A percentile compares a stretch with the other conserved stretches of the same genome.
Conservation (phyloP, 1,140 invertebrate genomes). For the Aphis gossypii region DNA sequence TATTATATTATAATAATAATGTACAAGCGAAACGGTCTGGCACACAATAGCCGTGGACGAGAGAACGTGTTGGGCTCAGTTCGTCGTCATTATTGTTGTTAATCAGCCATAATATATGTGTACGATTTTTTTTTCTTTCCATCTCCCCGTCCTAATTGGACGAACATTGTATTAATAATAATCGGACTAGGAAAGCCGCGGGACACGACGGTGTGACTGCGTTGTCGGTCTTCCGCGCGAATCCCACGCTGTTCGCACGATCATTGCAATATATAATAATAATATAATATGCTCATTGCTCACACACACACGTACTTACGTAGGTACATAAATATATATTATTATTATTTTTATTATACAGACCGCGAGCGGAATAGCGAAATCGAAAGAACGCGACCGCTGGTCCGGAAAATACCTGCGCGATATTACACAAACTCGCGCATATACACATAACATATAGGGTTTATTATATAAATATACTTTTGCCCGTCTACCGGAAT, state of each 20-base stretch:
- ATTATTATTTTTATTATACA: neutral
- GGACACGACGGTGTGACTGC: neutral
- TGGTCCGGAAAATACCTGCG: slow-evolving; percentile 22
- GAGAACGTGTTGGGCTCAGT: neutral
- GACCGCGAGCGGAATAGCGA: neutral
- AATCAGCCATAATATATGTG: slow-evolving; percentile 50
- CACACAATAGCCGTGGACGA: neutral
- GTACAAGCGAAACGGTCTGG: neutral
- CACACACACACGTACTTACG: neutral
- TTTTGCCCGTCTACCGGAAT: neutral
- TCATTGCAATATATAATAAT: neutral
- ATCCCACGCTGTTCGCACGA: slow-evolving; percentile 47
- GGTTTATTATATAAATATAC: neutral
- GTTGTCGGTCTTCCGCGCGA: slow-evolving; percentile 10
- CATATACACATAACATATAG: neutral
- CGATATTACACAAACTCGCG: neutral
- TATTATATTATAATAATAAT: slow-evolving; percentile 6
- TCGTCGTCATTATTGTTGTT: slow-evolving; percentile 36
- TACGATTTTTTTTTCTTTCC: neutral
- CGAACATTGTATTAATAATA: slow-evolving; percentile 35
- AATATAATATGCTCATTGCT: neutral
- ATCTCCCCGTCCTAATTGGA: slow-evolving; percentile 42
- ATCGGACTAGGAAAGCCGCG: slow-evolving; percentile 41
- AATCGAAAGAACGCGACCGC: slow-evolving; percentile 22
- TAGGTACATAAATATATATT: neutral